Percentiles rank a stretch among this genome's conserved stretches.
Conservation (phyloP, 2,888 invertebrate species). For the Lacanobia oleracea region DNA sequence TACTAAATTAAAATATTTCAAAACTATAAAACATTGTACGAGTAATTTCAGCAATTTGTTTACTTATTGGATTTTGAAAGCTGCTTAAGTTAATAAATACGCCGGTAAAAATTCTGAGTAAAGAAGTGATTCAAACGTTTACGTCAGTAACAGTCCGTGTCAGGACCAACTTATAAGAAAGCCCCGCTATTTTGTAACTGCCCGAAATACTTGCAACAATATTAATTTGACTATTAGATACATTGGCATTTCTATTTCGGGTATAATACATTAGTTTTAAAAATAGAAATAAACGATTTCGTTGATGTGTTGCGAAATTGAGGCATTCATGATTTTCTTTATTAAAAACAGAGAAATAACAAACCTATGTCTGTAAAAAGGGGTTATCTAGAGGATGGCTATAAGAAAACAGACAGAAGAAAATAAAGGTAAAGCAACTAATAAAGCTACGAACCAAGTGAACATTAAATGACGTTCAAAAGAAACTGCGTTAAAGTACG, state of each 20-base stretch:
- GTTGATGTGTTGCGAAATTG: slow-evolving; percentile 6
- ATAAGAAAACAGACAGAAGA: too few species aligned
- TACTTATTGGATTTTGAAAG: slow-evolving; percentile 11
- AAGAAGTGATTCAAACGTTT: slow-evolving; percentile 22
- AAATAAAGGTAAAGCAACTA: too few species aligned
- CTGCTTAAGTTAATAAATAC: slow-evolving; percentile 5
- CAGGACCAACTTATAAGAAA: slow-evolving; percentile 50
- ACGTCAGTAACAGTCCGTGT: slow-evolving; percentile 59
- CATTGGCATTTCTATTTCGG: slow-evolving; percentile 28
- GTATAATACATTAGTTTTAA: background rate
- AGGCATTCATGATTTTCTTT: background rate
- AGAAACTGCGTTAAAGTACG: too few species aligned
- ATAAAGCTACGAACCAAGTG: too few species aligned
- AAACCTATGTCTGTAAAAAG: too few species aligned
- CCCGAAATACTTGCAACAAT: slow-evolving; percentile 48
- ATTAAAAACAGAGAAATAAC: too few species aligned
- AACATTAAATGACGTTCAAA: too few species aligned
- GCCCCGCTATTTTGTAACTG: slow-evolving; percentile 30
- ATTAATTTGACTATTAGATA: slow-evolving; percentile 46
- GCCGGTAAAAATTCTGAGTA: slow-evolving; percentile 35
- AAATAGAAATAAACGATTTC: background rate
- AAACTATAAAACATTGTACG: background rate
- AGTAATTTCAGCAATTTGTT: slow-evolving; percentile 25
- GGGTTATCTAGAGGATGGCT: too few species aligned
- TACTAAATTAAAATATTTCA: background rate